Conservation (phyloP, 2,888 invertebrate species). For the Resseliella maxima region DNA sequence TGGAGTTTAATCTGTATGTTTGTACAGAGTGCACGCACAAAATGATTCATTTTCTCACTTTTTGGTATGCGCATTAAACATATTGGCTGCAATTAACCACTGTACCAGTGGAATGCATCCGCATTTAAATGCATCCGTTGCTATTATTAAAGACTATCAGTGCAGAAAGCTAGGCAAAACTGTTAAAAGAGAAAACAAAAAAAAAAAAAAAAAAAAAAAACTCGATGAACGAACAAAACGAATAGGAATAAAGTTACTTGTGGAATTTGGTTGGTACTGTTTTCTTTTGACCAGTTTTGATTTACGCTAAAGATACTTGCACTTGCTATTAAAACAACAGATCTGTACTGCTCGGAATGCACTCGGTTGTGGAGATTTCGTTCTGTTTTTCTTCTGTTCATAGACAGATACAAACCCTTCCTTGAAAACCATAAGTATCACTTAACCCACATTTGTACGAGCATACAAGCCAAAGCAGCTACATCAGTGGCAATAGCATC, state of each 20-base stretch:
- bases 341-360: background rate
- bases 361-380: background rate
- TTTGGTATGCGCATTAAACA: background rate
- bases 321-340: background rate
- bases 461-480: no score
- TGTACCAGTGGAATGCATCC: background rate
- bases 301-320: background rate
- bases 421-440: slow-evolving; percentile 42
- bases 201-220: no score
- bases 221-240: background rate
- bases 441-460: slow-evolving; percentile 19
- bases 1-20: slow-evolving; percentile 33
- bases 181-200: background rate
- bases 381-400: background rate
- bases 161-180: slow-evolving; percentile 1
- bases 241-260: background rate
- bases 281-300: background rate
- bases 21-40: slow-evolving; percentile 27
- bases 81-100: slow-evolving; percentile 41
- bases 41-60: background rate
- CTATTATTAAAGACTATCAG: slow-evolving; percentile 38
- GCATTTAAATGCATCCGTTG: background rate
- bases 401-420: background rate
- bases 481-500: slow-evolving; percentile 11
- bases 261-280: background rate